phyloP scores from a whole-genome alignment of 2,797 vertebrate genomes.

The Diplodus sargus region DNA sequence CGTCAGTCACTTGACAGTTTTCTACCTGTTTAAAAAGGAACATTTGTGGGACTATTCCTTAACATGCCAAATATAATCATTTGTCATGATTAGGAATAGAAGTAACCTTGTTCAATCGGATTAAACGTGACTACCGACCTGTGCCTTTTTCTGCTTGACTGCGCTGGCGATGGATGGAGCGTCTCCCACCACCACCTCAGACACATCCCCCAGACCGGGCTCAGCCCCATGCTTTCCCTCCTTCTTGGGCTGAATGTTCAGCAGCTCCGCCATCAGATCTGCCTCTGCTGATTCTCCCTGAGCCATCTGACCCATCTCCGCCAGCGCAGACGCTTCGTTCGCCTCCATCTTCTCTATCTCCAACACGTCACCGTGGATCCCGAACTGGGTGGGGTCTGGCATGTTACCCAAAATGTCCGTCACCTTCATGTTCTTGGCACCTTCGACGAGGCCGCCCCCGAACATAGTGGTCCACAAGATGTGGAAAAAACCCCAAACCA shows the following conservation, averaged over 20 bases:
- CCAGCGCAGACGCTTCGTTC: constrained; percentile 81
- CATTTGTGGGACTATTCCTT: no score
- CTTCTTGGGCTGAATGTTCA: constrained; percentile 91
- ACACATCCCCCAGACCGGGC: constrained; percentile 95
- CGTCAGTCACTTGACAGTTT: constrained; percentile 7
- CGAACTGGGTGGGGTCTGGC: constrained; percentile 99
- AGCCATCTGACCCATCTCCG: constrained; percentile 88
- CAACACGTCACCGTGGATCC: constrained; percentile 94
- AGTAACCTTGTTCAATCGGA: background rate
- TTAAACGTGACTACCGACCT: constrained; percentile 82
- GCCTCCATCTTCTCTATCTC: constrained; percentile 93
- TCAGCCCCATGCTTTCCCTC: constrained; percentile 92
- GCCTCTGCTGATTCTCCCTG: constrained; percentile 89
- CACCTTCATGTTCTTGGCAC: constrained; percentile 98
- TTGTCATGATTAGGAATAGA: background rate
- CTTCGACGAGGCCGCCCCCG: constrained; percentile 96
- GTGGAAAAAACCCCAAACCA: constrained; percentile 95
- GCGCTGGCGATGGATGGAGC: constrained; percentile 91
- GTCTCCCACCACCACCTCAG: constrained; percentile 91
- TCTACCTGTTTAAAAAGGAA: no score
- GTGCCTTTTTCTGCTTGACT: constrained; percentile 92
- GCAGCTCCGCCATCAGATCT: constrained; percentile 92
- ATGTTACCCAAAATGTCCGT: constrained; percentile 98
- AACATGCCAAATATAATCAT: no score
- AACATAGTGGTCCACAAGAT: constrained; percentile 96